Evolutionary conservation across 2,797 vertebrate genomes (phyloP).

Genomic region (Enteromius viviparus): DNA sequence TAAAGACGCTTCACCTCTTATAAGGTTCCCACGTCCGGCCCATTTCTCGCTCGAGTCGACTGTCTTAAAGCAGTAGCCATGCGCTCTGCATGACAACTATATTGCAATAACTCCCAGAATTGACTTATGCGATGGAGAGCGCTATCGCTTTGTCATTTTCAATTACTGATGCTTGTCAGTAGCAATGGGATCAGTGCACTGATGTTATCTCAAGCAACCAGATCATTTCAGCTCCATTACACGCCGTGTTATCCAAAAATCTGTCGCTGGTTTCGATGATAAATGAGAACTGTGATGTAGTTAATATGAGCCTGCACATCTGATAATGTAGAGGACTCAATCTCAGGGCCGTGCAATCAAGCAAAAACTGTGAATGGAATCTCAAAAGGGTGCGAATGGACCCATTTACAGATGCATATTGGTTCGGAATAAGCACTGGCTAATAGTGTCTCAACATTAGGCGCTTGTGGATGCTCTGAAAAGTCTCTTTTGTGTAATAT

Average conservation of each 20-base stretch:
- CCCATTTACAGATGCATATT: background rate
- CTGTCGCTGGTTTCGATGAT: slow-evolving; percentile 49
- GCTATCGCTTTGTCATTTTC: slow-evolving; percentile 58
- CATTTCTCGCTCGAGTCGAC: background rate
- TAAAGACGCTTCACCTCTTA: slow-evolving; percentile 52
- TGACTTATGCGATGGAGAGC: slow-evolving; percentile 41
- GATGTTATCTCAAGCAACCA: slow-evolving; percentile 59
- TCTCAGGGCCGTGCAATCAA: slow-evolving; percentile 33
- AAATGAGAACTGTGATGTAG: slow-evolving; percentile 43
- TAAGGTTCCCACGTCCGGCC: slow-evolving; percentile 28
- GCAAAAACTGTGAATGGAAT: slow-evolving; percentile 42
- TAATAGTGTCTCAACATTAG: background rate
- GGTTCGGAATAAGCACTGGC: background rate
- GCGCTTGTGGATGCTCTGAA: background rate
- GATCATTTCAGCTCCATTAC: slow-evolving; percentile 55
- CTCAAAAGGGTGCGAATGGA: slow-evolving; percentile 35
- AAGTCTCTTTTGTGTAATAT: background rate
- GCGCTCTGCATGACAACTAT: slow-evolving; percentile 45
- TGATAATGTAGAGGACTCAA: slow-evolving; percentile 40
- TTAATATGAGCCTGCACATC: slow-evolving; percentile 43
- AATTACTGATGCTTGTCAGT: slow-evolving; percentile 60
- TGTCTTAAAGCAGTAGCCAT: slow-evolving; percentile 16
- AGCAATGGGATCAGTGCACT: slow-evolving; percentile 55
- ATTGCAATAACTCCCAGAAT: slow-evolving; percentile 39
- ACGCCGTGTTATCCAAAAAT: slow-evolving; percentile 50